Percentiles rank a stretch among this genome's conserved stretches.
phyloP scores from a whole-genome alignment of 2,797 vertebrate genomes.

The Gymnothorax reevesii region DNA sequence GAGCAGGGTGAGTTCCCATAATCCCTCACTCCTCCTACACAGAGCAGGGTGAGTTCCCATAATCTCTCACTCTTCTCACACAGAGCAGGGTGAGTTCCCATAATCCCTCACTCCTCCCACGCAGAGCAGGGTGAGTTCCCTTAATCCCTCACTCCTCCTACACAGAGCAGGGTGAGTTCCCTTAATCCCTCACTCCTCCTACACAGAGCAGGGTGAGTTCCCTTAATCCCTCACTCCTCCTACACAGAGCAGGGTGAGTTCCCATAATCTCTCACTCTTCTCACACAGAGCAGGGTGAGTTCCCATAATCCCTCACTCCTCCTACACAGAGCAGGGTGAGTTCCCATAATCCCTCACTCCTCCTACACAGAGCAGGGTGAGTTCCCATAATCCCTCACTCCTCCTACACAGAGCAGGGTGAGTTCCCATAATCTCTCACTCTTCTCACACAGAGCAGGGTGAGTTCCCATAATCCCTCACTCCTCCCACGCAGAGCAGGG shows the following conservation, averaged over 20 bases:
- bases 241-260: no score
- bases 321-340: no score
- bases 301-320: no score
- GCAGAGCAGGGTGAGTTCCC: neutral
- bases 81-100: neutral
- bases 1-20: neutral
- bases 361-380: neutral
- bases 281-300: neutral
- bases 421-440: neutral
- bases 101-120: neutral
- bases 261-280: neutral
- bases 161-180: neutral
- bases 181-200: neutral
- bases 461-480: neutral
- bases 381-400: no score
- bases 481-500: no score
- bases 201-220: neutral
- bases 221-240: no score
- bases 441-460: neutral
- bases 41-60: neutral
- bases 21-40: neutral
- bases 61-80: neutral
- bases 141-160: neutral
- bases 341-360: neutral
- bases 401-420: no score